Evolutionary conservation across 1,140 invertebrate genomes (phyloP).

Genomic region (Lucilia sericata): DNA sequence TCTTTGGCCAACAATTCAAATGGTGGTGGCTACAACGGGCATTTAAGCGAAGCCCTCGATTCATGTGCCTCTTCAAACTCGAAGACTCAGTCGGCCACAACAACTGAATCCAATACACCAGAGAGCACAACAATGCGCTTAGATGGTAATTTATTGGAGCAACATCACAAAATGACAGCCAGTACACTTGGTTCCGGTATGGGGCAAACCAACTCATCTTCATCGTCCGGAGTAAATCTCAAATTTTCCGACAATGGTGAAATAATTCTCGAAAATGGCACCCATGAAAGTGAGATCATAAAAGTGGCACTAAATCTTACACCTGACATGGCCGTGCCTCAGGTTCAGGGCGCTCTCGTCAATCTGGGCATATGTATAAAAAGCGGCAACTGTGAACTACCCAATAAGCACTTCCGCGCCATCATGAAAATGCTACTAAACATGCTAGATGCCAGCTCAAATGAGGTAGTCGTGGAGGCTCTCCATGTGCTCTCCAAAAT

Average conservation of each 20-base stretch:
- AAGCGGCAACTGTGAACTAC: constrained; percentile 68
- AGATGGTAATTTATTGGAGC: constrained; percentile 52
- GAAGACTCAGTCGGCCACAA: constrained; percentile 67
- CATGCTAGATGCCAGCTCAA: constrained; percentile 76
- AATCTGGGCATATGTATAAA: constrained; percentile 69
- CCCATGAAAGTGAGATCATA: constrained; percentile 68
- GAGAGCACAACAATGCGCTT: constrained; percentile 66
- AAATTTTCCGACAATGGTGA: constrained; percentile 59
- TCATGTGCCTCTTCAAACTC: constrained; percentile 65
- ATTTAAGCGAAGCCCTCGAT: constrained; percentile 64
- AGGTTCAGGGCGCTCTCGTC: constrained; percentile 61
- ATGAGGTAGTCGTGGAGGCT: constrained; percentile 78
- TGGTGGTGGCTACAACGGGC: constrained; percentile 69
- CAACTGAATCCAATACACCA: constrained; percentile 67
- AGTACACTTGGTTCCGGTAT: constrained; percentile 18
- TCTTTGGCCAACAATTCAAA: constrained; percentile 65
- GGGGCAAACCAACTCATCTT: constrained; percentile 28
- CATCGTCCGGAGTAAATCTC: constrained; percentile 39
- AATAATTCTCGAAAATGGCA: constrained; percentile 62
- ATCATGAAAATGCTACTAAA: constrained; percentile 81
- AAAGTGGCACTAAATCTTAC: constrained; percentile 62
- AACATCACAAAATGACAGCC: constrained; percentile 49
- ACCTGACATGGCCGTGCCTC: constrained; percentile 58
- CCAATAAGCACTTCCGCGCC: constrained; percentile 74
- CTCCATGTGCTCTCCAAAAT: constrained; percentile 85